phyloP scores from a whole-genome alignment of 2,888 invertebrate species.

The Drosophila kanekoi region DNA sequence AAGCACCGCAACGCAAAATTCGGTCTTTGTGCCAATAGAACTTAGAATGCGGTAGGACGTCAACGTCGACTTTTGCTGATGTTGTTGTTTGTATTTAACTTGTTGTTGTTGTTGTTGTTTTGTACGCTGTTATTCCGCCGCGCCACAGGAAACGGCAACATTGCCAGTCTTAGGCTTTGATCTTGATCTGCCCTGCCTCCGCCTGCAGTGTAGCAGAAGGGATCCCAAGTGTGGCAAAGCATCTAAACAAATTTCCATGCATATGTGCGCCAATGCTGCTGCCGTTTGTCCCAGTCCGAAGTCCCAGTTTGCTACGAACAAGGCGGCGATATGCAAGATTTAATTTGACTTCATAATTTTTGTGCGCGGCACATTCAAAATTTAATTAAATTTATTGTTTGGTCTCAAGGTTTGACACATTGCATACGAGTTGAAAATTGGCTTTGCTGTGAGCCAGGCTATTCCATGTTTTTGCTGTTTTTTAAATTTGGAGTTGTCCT shows the following conservation, averaged over 20 bases:
- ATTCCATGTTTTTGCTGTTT: background rate
- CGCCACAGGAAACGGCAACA: slow-evolving; percentile 60
- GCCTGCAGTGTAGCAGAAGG: background rate
- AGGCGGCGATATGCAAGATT: slow-evolving; percentile 79
- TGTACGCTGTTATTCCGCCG: slow-evolving; percentile 30
- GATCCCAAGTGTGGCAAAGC: slow-evolving; percentile 2
- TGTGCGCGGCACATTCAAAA: slow-evolving; percentile 43
- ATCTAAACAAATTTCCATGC: slow-evolving; percentile 61
- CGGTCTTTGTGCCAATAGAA: slow-evolving; percentile 83
- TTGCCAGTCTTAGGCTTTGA: slow-evolving; percentile 35
- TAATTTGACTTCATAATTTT: slow-evolving; percentile 59
- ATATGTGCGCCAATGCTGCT: slow-evolving; percentile 39
- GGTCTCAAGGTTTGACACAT: slow-evolving; percentile 45
- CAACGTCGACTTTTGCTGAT: slow-evolving; percentile 4
- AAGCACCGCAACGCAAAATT: slow-evolving; percentile 70
- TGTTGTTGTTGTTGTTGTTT: slow-evolving; percentile 24
- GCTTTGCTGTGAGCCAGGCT: background rate
- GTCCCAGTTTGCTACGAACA: slow-evolving; percentile 21
- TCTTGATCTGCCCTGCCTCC: slow-evolving; percentile 16
- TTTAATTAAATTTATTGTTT: slow-evolving; percentile 68
- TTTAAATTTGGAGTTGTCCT: background rate
- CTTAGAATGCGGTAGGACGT: slow-evolving; percentile 79
- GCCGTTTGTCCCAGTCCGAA: slow-evolving; percentile 23
- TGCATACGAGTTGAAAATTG: slow-evolving; percentile 19
- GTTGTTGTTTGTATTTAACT: slow-evolving; percentile 25